A percentile compares a stretch with the other conserved stretches of the same genome.
These are phyloP conservation scores for Parasteatoda lunata DNA, from an alignment of 2,888 invertebrate genomes.

Conservation along the genomic window DNA sequence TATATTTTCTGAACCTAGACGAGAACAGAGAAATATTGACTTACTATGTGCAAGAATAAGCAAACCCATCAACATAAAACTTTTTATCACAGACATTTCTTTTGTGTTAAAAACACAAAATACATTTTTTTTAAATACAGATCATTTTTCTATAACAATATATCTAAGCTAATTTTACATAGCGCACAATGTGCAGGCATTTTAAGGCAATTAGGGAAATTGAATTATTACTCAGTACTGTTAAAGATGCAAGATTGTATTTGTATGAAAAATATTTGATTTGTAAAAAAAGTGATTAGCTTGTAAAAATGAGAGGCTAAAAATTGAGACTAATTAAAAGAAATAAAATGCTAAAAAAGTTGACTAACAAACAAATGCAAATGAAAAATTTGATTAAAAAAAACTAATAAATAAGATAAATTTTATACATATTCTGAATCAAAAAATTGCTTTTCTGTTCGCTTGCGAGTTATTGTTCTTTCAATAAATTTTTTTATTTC, in stretches of 20 bases:
- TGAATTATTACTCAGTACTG: not conserved
- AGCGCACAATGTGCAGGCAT: not conserved
- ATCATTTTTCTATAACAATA: not conserved
- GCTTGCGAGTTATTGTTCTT: conserved; percentile 60
- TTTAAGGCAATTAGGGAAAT: conserved; percentile 34
- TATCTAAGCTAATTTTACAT: not conserved
- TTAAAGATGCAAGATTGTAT: not conserved
- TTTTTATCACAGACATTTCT: not conserved
- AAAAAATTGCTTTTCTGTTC: conserved; percentile 64
- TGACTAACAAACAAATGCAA: not conserved
- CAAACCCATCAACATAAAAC: not conserved
- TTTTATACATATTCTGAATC: conserved; percentile 66
- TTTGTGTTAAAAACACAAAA: conserved; percentile 1
- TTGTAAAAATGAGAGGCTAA: not conserved
- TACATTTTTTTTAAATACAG: not conserved
- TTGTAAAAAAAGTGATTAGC: not conserved
- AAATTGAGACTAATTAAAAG: not conserved
- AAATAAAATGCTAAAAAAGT: not conserved
- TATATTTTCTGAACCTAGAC: too few relatives aligned
- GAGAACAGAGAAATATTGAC: too few relatives aligned
- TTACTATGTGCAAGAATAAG: not conserved
- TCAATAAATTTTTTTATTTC: conserved; percentile 93
- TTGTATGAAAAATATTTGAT: conserved; percentile 2
- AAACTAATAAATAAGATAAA: not conserved
- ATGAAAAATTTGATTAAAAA: not conserved